Evolutionary conservation across 2,797 vertebrate genomes (phyloP).

Genomic region (Rhabdomys pumilio): DNA sequence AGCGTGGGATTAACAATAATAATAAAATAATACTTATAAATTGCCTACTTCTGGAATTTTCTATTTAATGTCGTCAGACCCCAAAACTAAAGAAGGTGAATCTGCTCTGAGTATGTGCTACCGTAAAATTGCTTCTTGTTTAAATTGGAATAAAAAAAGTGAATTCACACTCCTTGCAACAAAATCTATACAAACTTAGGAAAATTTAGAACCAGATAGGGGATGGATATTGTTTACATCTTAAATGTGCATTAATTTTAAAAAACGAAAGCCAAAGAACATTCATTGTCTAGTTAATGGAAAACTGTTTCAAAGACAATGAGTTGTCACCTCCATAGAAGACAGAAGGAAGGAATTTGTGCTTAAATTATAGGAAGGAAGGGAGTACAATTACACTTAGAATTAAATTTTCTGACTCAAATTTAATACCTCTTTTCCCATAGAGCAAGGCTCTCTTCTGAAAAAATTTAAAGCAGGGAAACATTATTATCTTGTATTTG

Average conservation of each 20-base stretch:
- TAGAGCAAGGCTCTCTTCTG: neutral
- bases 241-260: neutral
- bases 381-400: conserved; percentile 14
- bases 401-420: conserved; percentile 11
- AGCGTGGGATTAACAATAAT: neutral
- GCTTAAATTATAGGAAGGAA: conserved; percentile 42
- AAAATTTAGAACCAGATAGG: neutral
- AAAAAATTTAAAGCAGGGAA: conserved; percentile 42
- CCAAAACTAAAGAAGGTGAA: neutral
- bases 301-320: conserved; percentile 60
- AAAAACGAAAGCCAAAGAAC: neutral
- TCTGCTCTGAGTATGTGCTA: neutral
- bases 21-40: neutral
- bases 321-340: neutral
- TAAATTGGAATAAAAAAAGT: neutral
- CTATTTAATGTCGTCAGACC: neutral
- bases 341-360: conserved; percentile 47
- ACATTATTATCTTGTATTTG: neutral
- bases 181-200: conserved; percentile 53
- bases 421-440: neutral
- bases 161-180: neutral
- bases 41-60: neutral
- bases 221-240: neutral
- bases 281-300: conserved; percentile 57
- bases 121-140: conserved; percentile 18